A percentile compares a stretch with the other conserved stretches of the same genome.
phyloP scores from a whole-genome alignment of 2,888 invertebrate genomes.

The Thymelicus acteon region DNA sequence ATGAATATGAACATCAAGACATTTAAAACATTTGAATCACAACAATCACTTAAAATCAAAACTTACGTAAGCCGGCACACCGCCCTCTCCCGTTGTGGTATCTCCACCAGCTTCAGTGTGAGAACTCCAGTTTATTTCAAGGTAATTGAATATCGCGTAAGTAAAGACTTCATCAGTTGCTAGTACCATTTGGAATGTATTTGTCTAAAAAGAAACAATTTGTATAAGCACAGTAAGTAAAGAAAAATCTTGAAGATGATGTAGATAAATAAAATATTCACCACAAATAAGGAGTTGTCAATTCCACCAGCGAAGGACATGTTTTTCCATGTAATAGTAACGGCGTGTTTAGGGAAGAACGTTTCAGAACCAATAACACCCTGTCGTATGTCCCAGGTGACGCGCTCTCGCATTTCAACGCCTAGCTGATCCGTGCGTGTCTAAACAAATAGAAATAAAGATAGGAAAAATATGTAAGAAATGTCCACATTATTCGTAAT shows the following conservation, averaged over 20 bases:
- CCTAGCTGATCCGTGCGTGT: constrained; percentile 93
- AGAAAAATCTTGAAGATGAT: neutral
- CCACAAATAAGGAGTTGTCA: constrained; percentile 89
- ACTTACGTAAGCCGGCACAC: constrained; percentile 94
- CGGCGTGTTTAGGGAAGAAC: constrained; percentile 95
- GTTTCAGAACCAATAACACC: constrained; percentile 96
- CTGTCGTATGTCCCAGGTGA: constrained; percentile 95
- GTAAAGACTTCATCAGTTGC: constrained; percentile 97
- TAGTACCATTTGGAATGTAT: constrained; percentile 97
- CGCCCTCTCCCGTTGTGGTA: constrained; percentile 93
- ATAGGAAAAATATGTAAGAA: neutral
- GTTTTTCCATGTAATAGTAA: constrained; percentile 98
- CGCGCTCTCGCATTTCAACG: constrained; percentile 92
- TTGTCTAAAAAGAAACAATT: constrained; percentile 86
- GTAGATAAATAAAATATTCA: constrained; percentile 60
- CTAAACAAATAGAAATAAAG: constrained; percentile 47
- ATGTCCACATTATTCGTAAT: neutral
- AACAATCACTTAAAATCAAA: neutral
- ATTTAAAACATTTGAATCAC: neutral
- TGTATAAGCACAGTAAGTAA: neutral
- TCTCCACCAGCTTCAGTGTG: constrained; percentile 97
- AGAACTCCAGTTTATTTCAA: constrained; percentile 94
- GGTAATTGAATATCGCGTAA: constrained; percentile 98
- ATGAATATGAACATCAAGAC: neutral
- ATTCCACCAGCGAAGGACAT: constrained; percentile 96